A percentile compares a stretch with the other conserved stretches of the same genome.
Conservation (phyloP, 1,140 invertebrate species). For the Leptonema lineaticorne region DNA sequence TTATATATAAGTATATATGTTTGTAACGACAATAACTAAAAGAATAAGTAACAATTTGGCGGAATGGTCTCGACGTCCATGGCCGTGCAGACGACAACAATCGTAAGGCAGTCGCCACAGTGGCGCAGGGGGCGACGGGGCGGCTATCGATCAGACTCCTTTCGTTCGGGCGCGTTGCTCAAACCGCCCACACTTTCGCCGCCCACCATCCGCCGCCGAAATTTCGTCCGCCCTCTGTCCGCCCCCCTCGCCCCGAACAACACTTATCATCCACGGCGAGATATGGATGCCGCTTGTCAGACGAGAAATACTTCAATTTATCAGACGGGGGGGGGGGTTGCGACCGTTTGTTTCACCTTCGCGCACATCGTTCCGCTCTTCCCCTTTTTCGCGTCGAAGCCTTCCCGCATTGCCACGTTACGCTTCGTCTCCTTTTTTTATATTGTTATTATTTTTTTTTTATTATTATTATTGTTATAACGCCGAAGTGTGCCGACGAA, state of each 20-base stretch:
- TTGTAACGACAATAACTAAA: neutral
- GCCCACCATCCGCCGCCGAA: neutral
- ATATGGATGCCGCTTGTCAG: slow-evolving; percentile 34
- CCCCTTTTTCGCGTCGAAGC: neutral
- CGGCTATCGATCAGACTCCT: slow-evolving; percentile 16
- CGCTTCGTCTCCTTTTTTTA: no score
- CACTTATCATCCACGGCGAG: slow-evolving; percentile 26
- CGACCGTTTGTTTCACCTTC: slow-evolving; percentile 25
- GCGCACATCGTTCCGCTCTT: neutral
- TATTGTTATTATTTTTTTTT: no score
- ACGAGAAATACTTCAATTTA: slow-evolving; percentile 32
- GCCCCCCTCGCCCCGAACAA: neutral
- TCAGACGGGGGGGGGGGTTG: slow-evolving; percentile 2
- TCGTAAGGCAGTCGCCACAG: slow-evolving; percentile 31
- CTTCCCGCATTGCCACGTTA: neutral
- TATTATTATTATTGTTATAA: no score
- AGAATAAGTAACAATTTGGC: slow-evolving; percentile 5
- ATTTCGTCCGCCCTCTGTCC: no score
- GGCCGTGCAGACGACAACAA: slow-evolving; percentile 20
- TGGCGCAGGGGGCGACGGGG: slow-evolving; percentile 2
- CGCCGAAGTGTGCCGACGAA: neutral
- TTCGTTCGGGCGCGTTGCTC: neutral
- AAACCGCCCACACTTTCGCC: neutral
- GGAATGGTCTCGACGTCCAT: neutral
- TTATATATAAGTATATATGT: neutral